These are phyloP conservation scores for Verasper variegatus DNA, from an alignment of 2,113 vertebrate species.

Conservation along the genomic window DNA sequence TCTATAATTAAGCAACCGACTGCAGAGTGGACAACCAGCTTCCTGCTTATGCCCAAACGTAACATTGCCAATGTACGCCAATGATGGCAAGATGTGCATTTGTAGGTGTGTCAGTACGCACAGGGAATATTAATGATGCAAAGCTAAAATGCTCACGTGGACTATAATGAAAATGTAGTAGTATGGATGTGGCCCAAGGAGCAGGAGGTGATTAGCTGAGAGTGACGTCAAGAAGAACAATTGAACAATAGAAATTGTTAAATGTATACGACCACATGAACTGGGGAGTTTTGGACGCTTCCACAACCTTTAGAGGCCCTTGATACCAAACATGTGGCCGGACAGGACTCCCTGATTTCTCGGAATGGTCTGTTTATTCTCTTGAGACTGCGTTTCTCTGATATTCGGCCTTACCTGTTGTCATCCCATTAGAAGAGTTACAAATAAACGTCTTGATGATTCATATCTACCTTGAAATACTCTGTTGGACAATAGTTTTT, in stretches of 20 bases:
- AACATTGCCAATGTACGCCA: no score
- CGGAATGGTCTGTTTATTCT: background rate
- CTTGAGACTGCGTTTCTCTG: slow-evolving; percentile 1
- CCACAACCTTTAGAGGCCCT: slow-evolving; percentile 1
- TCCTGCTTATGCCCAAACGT: no score
- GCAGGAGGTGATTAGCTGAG: background rate
- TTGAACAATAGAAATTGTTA: background rate
- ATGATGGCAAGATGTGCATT: no score
- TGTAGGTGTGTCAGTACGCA: no score
- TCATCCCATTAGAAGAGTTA: background rate
- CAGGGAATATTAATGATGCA: background rate
- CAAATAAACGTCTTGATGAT: slow-evolving; percentile 10
- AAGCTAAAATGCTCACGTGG: background rate
- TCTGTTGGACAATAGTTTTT: background rate
- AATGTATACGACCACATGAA: background rate
- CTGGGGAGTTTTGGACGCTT: no score
- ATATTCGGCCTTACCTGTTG: slow-evolving; percentile 2
- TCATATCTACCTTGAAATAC: slow-evolving; percentile 11
- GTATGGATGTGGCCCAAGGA: background rate
- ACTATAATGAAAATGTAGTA: background rate
- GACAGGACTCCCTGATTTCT: background rate
- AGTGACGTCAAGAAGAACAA: no score
- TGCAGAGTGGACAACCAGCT: no score
- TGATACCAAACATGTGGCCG: background rate
- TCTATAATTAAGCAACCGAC: no score